phyloP scores from a whole-genome alignment of 2,888 invertebrate genomes.

The Dicycla oo region DNA sequence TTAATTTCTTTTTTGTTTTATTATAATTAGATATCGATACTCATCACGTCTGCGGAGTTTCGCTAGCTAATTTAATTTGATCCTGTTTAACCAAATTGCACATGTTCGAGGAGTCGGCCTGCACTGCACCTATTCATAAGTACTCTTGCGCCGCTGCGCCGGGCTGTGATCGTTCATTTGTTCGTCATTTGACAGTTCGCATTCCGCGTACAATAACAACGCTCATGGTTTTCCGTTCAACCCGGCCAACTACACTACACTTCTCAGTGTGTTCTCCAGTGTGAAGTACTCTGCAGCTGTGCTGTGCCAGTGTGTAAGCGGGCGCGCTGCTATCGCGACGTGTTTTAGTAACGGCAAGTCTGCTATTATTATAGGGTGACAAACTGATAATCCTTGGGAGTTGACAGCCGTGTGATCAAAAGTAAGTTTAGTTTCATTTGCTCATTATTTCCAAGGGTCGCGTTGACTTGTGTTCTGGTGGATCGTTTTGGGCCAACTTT shows the following conservation, averaged over 20 bases:
- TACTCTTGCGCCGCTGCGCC: conserved; percentile 61
- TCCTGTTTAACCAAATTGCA: not conserved
- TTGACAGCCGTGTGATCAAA: conserved; percentile 35
- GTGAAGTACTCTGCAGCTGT: too few relatives aligned
- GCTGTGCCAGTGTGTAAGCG: conserved; percentile 61
- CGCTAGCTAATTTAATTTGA: too few relatives aligned
- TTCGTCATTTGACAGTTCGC: conserved; percentile 20
- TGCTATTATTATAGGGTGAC: conserved; percentile 47
- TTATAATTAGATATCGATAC: too few relatives aligned
- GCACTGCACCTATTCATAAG: conserved; percentile 28
- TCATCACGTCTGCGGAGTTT: too few relatives aligned
- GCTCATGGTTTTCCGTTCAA: conserved; percentile 43
- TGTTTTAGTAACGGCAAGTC: conserved; percentile 43
- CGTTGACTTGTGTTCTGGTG: conserved; percentile 4
- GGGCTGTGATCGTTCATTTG: conserved; percentile 36
- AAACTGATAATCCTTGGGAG: conserved; percentile 47
- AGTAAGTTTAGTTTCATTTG: conserved; percentile 52
- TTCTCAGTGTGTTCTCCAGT: too few relatives aligned
- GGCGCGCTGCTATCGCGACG: conserved; percentile 60
- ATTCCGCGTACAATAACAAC: conserved; percentile 54
- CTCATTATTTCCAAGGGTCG: conserved; percentile 9
- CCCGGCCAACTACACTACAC: conserved; percentile 37
- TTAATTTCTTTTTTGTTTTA: too few relatives aligned
- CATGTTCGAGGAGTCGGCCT: conserved; percentile 14
- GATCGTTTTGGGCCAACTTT: not conserved